Evolutionary conservation across 2,113 vertebrate species (phyloP), one percentile per base, ranked within the genome.

Genomic region (Cryptomyrus ogoouensis): DNA sequence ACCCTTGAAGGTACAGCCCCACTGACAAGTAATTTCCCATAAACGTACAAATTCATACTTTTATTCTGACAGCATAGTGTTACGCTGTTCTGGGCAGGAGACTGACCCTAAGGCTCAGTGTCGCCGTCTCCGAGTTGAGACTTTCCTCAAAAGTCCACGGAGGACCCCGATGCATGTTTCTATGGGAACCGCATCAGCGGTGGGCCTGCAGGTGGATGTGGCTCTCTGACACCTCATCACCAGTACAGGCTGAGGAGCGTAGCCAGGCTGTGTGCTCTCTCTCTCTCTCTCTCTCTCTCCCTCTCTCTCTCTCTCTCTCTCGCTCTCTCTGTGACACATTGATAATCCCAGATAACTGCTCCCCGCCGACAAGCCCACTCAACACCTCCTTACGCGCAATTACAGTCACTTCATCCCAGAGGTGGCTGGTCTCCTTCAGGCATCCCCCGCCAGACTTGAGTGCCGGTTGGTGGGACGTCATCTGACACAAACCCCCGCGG

Each of bases 291-390:
- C 21, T 24, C 56, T 62, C 24, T n/a, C 58, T n/a, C 58, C 10
- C 58, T 62, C 6, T 58, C 53, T 58, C 84, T 74, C 21, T 42
- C 24, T 62, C 56, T 8, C 58, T 3, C 58, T 62, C 58, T 62
- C 89, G 58, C 87, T 83, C 21, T 35, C 3, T 90, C 5, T 5
- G 47, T 88, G 88, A 47, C 24, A 80, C 58, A 39, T 89, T 92
- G 91, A 94, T 93, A 87, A 92, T 92, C 93, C 62, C 27, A 90
- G 74, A 42, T 87, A 91, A 93, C 92, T 70, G 88, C 90, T 93
- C 92, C 91, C 89, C 89, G 93, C 89, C 93, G 94, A 95, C 93
- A 95, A 92, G 86, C 91, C 90, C 92, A 93, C n/a, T 95, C 92
- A 62, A 92, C 91, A 53, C 92, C 90, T 92, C 88, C 90, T 90